Evolutionary conservation across 1,140 invertebrate genomes (phyloP).

Genomic region (Ceratina calcarata): DNA sequence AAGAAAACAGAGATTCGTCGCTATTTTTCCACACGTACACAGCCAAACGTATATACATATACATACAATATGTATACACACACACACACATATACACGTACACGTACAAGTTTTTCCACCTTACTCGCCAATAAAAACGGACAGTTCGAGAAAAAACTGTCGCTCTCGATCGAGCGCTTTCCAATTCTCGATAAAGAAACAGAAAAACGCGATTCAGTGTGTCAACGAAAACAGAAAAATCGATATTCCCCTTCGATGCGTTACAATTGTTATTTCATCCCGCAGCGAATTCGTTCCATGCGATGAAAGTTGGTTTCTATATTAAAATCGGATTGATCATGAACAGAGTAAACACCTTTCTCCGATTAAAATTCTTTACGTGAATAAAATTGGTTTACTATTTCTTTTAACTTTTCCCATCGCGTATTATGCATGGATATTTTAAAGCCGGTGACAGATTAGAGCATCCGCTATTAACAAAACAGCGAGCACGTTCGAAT

Average conservation of each 20-base stretch:
- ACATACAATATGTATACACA: too few species aligned
- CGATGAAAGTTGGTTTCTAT: background rate
- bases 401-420: background rate
- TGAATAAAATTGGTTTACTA: background rate
- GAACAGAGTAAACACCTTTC: background rate
- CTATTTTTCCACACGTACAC: too few species aligned
- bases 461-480: too few species aligned
- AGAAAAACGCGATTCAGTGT: background rate
- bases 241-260: slow-evolving; percentile 1
- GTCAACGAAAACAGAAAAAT: background rate
- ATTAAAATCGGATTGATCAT: background rate
- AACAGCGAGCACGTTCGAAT: too few species aligned
- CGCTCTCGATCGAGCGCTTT: slow-evolving; percentile 36
- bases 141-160: slow-evolving; percentile 9
- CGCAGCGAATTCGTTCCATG: background rate
- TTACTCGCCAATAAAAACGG: background rate
- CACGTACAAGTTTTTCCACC: too few species aligned
- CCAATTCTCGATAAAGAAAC: background rate
- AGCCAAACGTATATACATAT: too few species aligned
- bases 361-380: slow-evolving; percentile 13
- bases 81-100: too few species aligned
- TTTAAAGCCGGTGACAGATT: too few species aligned
- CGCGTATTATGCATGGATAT: too few species aligned
- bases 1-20: too few species aligned
- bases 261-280: background rate